These are phyloP conservation scores for Drosophila demipolita DNA, from an alignment of 2,888 invertebrate species.

Conservation along the genomic window DNA sequence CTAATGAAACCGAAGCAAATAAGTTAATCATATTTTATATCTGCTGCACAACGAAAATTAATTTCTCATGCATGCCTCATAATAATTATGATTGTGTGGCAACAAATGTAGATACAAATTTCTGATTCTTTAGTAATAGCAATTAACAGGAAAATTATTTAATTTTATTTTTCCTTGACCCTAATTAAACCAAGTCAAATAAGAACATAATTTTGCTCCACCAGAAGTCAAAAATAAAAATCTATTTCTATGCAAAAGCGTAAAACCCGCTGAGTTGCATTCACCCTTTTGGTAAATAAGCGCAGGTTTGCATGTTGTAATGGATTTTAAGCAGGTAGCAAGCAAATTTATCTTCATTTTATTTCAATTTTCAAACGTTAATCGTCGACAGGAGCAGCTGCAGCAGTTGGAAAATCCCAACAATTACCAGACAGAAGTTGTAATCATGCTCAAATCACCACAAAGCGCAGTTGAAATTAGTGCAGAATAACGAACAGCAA, in stretches of 20 bases:
- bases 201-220: not conserved
- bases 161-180: too few relatives aligned
- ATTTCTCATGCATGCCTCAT: too few relatives aligned
- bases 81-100: too few relatives aligned
- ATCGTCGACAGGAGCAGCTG: constrained; percentile 17
- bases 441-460: constrained; percentile 68
- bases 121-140: too few relatives aligned
- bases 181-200: not conserved
- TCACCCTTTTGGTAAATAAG: constrained; percentile 7
- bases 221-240: too few relatives aligned
- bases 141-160: too few relatives aligned
- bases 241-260: not conserved
- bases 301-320: constrained; percentile 28
- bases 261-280: not conserved
- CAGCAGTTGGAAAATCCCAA: constrained; percentile 35
- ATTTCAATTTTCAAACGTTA: constrained; percentile 48
- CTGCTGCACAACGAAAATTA: too few relatives aligned
- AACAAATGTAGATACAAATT: too few relatives aligned
- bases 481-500: constrained; percentile 41
- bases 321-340: constrained; percentile 25
- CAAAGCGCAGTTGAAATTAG: constrained; percentile 63
- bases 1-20: too few relatives aligned
- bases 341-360: constrained; percentile 50
- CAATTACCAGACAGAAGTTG: constrained; percentile 53
- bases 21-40: too few relatives aligned